These are phyloP conservation scores for Lasioglossum oenotherae DNA, from an alignment of 2,888 invertebrate genomes.

Conservation along the genomic window DNA sequence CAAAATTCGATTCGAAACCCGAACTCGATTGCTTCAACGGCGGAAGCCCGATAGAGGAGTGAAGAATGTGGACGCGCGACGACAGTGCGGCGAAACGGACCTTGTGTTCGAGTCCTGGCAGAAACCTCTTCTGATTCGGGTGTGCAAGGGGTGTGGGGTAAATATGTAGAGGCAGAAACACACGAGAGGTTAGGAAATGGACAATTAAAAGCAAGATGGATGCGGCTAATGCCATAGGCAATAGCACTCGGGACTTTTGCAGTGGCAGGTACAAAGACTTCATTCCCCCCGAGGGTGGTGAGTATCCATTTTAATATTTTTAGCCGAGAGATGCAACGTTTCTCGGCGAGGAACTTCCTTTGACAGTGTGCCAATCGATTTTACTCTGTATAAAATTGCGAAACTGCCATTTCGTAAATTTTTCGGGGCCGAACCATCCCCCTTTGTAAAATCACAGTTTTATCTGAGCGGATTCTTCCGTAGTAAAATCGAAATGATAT, in stretches of 20 bases:
- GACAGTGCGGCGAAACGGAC: background rate
- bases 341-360: background rate
- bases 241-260: constrained; percentile 74
- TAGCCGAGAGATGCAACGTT: background rate
- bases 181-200: constrained; percentile 44
- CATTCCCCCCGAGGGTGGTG: constrained; percentile 75
- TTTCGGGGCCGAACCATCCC: background rate
- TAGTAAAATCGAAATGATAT: background rate
- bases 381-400: background rate
- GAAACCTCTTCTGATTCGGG: background rate
- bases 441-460: background rate
- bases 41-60: background rate
- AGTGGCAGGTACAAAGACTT: constrained; percentile 74
- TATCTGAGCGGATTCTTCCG: background rate
- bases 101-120: background rate
- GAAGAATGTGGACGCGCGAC: constrained; percentile 4
- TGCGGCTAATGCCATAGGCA: constrained; percentile 64
- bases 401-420: background rate
- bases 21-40: background rate
- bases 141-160: background rate
- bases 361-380: background rate
- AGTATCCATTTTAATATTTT: constrained; percentile 28
- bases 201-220: constrained; percentile 70
- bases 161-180: constrained; percentile 28
- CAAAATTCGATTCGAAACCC: background rate